phyloP scores from a whole-genome alignment of 2,888 invertebrate genomes.

The Pelosia muscerda region DNA sequence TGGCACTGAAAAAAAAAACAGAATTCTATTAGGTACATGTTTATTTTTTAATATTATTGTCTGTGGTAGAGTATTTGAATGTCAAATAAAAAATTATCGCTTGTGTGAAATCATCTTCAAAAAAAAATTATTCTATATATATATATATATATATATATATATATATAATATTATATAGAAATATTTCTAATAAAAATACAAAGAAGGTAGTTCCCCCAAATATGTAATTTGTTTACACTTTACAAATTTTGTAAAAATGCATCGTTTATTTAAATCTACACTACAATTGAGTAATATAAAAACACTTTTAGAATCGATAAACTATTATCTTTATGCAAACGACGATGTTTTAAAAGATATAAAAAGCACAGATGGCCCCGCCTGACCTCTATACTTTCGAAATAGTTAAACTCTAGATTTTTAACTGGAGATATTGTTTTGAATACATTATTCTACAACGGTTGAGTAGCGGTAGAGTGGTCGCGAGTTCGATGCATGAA shows the following conservation, averaged over 20 bases:
- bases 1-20: slow-evolving; percentile 89
- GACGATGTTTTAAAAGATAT: slow-evolving; percentile 13
- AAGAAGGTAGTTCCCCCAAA: too few species aligned
- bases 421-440: neutral
- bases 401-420: slow-evolving; percentile 4
- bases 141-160: too few species aligned
- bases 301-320: slow-evolving; percentile 9
- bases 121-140: too few species aligned
- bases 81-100: too few species aligned
- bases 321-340: slow-evolving; percentile 3
- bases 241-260: neutral
- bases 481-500: too few species aligned
- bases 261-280: slow-evolving; percentile 3
- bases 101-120: too few species aligned
- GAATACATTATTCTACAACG: neutral
- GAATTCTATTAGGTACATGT: neutral
- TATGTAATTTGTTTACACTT: neutral
- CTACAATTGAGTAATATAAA: slow-evolving; percentile 9
- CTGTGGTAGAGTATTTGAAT: neutral
- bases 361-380: slow-evolving; percentile 10
- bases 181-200: too few species aligned
- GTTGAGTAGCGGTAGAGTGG: neutral
- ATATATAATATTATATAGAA: too few species aligned
- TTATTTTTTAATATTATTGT: neutral
- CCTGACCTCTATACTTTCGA: slow-evolving; percentile 27